phyloP scores from a whole-genome alignment of 2,113 vertebrate genomes.

The Baryphthengus martii region DNA sequence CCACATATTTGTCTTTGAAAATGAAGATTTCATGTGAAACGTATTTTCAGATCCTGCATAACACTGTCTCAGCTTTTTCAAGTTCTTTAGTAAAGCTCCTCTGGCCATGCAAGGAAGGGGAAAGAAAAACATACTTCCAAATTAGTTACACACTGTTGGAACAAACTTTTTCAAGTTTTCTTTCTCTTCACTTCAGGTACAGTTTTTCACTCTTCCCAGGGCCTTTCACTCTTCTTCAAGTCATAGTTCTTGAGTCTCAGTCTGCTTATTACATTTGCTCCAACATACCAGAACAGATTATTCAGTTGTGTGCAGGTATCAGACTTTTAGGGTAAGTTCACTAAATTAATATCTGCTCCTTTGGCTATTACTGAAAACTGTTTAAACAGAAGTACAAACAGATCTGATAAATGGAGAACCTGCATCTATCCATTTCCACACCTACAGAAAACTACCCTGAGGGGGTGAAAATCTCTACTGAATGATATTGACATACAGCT shows the following conservation, averaged over 20 bases:
- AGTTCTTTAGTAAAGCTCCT: neutral
- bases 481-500: neutral
- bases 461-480: neutral
- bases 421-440: neutral
- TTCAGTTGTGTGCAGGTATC: neutral
- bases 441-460: neutral
- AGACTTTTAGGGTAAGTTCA: neutral
- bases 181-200: neutral
- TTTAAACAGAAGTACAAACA: neutral
- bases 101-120: neutral
- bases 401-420: neutral
- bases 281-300: neutral
- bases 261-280: neutral
- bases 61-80: neutral
- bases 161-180: neutral
- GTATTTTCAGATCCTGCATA: neutral
- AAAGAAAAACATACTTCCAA: neutral
- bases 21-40: neutral
- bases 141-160: neutral
- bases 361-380: neutral
- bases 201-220: neutral
- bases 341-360: neutral
- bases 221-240: neutral
- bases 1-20: neutral
- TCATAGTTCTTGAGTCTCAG: neutral